Base-by-base conservation (phyloP, 2,888 invertebrate genomes). In the Agriotes lineatus region DNA sequence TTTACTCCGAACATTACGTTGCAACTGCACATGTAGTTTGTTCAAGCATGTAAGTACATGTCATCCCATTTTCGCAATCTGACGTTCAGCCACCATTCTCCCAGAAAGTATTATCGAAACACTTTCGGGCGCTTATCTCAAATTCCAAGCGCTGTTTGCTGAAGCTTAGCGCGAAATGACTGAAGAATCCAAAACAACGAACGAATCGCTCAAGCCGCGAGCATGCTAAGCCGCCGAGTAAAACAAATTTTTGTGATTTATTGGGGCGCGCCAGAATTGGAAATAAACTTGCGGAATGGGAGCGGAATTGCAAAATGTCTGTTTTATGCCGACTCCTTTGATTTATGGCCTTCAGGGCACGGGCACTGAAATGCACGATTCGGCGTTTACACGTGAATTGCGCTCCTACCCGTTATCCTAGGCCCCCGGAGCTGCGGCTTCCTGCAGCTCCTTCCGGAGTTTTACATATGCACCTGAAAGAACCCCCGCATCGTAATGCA, bases 241-340 rank as follows among this genome's bases (percentile, higher is more conserved):
- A 63, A 63, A 56, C 56, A 56, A 44, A 63, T 44, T 63, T 63
- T 63, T 63, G 56, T 63, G 63, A 63, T 63, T 63, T 63, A 63
- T 45, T 10, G 63, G 33, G 33, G 44, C 22, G 42, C 37, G 58
- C 35, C 54, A 45, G 50, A 65, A 58, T 58, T 50, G 65, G 58
- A 65, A 65, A 58, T 65, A 65, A 65, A 58, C 48, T 65, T 58
- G 58, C 30, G 45, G 48, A 50, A 58, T 65, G 57, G 45, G 50
- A 50, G 30, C 30, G 57, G 52, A 65, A 65, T 50, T 37, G 52
- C 19, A 48, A 65, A 58, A 58, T 58, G 35, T 39, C 39, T 57
- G 50, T 58, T 64, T 45, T 65, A 58, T 33, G 52, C 39, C 45
- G 35, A 35, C 30, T 33, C 19, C 48, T 65, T 65, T 65, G 58